Evolutionary conservation across 1,140 invertebrate species (phyloP).

Genomic region (Drosophila neocordata): DNA sequence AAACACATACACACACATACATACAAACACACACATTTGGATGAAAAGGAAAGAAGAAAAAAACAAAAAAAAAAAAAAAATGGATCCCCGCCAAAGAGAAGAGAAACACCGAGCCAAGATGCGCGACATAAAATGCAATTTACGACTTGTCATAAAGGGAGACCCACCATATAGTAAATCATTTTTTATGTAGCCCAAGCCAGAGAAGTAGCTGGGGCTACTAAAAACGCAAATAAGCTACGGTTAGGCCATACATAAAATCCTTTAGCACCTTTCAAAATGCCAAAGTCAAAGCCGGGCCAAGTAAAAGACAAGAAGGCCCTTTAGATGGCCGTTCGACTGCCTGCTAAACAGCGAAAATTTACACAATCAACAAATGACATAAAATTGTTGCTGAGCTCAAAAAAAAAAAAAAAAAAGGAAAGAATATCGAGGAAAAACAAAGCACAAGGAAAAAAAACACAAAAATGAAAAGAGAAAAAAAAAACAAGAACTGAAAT

Average conservation of each 20-base stretch:
- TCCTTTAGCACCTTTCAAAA: constrained; percentile 80
- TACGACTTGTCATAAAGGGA: constrained; percentile 80
- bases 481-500: constrained; percentile 53
- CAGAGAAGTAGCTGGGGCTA: constrained; percentile 34
- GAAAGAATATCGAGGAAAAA: constrained; percentile 13
- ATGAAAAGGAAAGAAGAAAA: constrained; percentile 29
- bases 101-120: constrained; percentile 47
- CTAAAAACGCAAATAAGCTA: constrained; percentile 77
- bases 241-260: constrained; percentile 75
- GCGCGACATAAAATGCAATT: constrained; percentile 79
- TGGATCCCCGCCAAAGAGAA: background rate
- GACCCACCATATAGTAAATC: constrained; percentile 77
- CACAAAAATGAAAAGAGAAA: constrained; percentile 14
- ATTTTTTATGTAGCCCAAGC: constrained; percentile 73
- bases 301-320: constrained; percentile 10
- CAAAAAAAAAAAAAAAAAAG: constrained; percentile 26
- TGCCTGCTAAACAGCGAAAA: constrained; percentile 68
- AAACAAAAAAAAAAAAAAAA: constrained; percentile 17
- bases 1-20: constrained; percentile 33
- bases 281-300: constrained; percentile 18
- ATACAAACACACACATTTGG: constrained; percentile 1
- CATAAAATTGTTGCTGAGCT: constrained; percentile 71
- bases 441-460: constrained; percentile 5
- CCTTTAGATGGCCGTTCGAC: constrained; percentile 22
- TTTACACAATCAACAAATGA: constrained; percentile 80